Base-by-base conservation (phyloP, 2,888 invertebrate species). In the Phengaris alcon region DNA sequence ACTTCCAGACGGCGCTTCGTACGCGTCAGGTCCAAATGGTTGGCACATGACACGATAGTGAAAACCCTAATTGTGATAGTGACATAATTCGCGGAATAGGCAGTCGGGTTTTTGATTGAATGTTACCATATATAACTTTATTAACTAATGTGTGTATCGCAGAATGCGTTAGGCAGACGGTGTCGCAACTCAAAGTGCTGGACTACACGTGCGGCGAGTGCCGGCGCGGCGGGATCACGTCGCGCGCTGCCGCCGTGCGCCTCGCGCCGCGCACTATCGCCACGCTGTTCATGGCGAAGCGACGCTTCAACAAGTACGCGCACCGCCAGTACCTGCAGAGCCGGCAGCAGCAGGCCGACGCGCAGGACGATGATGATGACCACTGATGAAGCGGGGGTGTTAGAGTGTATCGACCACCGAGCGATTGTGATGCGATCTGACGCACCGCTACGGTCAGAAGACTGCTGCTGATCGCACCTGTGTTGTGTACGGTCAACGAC, bases 241-340 rank as follows among this genome's bases (percentile, higher is more conserved):
- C 93, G 77, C 91, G 93, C 82, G 90, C 93, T 13, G 93, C 93
- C 78, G 93, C 93, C 82, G 93, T 89, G 78, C 90, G 93, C 75
- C 87, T 90, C 44, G 93, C 93, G 82, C 93, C 93, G 83, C 88
- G 93, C 77, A 93, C 93, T 82, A 91, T 93, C 86, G 93, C 93
- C 85, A 93, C 93, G 81, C 90, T 93, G 75, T 93, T 93, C 90
- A 93, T 93, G 93, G 93, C 93, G 84, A 93, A 93, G 88, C 91
- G 93, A 2, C 90, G 93, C 79, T 93, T 93, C 91, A 93, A 93
- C 91, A 93, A 93, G 87, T 93, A 93, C 90, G 93, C 93, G 83
- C 93, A 93, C 83, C 88, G 90, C 57, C 93, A 93, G 88, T 93
- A 93, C 89, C 79, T 93, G 83, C 84, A 83, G 80, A 86, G 85